A percentile compares a stretch with the other conserved stretches of the same genome.
Evolutionary conservation across 2,888 invertebrate genomes (phyloP).

Genomic region (Drosophila peninsularis): DNA sequence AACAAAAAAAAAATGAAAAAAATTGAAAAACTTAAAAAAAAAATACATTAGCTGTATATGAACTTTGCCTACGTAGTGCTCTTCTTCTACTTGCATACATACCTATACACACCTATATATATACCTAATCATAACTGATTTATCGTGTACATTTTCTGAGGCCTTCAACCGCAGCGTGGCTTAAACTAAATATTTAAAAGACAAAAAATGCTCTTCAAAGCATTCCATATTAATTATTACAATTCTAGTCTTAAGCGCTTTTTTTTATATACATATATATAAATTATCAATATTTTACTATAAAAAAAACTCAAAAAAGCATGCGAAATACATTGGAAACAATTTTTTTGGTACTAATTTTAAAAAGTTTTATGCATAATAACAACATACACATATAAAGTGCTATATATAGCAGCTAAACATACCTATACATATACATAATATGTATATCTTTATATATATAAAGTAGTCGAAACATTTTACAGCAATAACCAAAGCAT

Average conservation of each 20-base stretch:
- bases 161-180: constrained; percentile 84
- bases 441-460: constrained; percentile 16
- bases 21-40: constrained; percentile 29
- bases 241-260: constrained; percentile 37
- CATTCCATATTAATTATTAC: constrained; percentile 56
- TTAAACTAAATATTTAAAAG: constrained; percentile 62
- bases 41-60: constrained; percentile 25
- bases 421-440: constrained; percentile 25
- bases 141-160: constrained; percentile 75
- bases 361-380: constrained; percentile 36
- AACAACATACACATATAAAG: constrained; percentile 22
- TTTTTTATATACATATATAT: constrained; percentile 45
- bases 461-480: constrained; percentile 72
- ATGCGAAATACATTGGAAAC: constrained; percentile 36
- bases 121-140: constrained; percentile 30
- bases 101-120: constrained; percentile 24
- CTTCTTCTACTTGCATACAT: constrained; percentile 33
- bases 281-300: constrained; percentile 17
- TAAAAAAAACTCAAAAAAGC: constrained; percentile 30
- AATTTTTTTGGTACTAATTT: constrained; percentile 25
- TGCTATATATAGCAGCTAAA: constrained; percentile 26
- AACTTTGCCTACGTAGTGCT: constrained; percentile 59
- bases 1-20: constrained; percentile 10
- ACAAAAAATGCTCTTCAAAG: constrained; percentile 30
- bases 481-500: constrained; percentile 85